Evolutionary conservation across 2,113 vertebrate species (phyloP), one percentile per base, ranked within the genome.

Genomic region (Tringa solitaria): DNA sequence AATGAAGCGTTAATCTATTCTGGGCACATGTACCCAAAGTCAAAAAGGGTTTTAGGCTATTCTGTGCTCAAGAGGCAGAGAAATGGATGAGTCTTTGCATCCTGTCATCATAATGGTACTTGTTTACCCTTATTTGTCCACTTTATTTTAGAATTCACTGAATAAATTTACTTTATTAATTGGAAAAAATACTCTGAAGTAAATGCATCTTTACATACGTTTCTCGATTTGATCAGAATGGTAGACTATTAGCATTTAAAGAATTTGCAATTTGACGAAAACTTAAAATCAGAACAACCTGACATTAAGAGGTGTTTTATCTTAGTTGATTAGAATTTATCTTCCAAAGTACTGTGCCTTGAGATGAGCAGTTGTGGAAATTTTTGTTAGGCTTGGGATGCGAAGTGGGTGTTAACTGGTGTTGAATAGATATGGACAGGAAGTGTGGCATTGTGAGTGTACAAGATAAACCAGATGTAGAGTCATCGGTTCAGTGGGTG

Each of bases 401-500:
- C 63, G 67, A 76, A 87, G 77, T 96, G 93, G 92, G 89, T 87
- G 93, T 95, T 95, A 61, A 57, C 90, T 80, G 59, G 57, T 75
- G 35, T 77, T 95, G 24, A 70, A 46, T 80, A 92, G 90, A 94
- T 96, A 80, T 30, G 82, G 92, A 20, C 83, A 84, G 93, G 91
- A 97, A 97, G 65, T 87, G 33, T 90, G 72, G 53, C 37, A 88
- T 90, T 94, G 82, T 96, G 91, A 96, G 64, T 4, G 73, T 94
- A 74, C 16, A 9, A 96, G 95, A 92, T 97, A 97, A 81, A 96
- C 87, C 69, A 96, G 82, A 87, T 92, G 76, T 67, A 45, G 81
- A 98, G 89, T 90, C 96, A 88, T 96, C 17, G 4, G 60, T 89
- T 50, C 39, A 48, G 76, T 92, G 95, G 95, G 91, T 97, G 91